These are phyloP conservation scores for Coendou prehensilis DNA, from an alignment of 2,797 vertebrate species.

Conservation along the genomic window DNA sequence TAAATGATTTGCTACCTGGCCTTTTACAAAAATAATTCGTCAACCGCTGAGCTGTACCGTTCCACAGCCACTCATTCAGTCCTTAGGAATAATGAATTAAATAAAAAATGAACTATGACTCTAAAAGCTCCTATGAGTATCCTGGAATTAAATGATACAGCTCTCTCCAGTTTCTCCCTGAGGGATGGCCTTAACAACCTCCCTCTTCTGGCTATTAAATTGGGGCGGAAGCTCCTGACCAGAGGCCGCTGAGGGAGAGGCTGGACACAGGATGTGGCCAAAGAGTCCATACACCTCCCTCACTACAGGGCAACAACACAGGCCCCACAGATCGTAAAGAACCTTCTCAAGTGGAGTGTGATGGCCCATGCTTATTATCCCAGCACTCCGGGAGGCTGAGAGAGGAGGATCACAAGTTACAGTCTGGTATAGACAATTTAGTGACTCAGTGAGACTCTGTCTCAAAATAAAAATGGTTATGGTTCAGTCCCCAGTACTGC, in stretches of 20 bases:
- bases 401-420: not conserved
- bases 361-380: not conserved
- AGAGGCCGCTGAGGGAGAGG: not conserved
- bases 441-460: not conserved
- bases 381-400: not conserved
- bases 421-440: not conserved
- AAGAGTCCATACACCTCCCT: not conserved
- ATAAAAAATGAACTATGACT: not conserved
- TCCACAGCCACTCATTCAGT: not conserved
- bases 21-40: not conserved
- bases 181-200: not conserved
- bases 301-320: accelerated
- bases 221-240: not conserved
- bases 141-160: not conserved
- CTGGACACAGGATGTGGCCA: not conserved
- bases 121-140: not conserved
- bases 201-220: not conserved
- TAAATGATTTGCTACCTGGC: not conserved
- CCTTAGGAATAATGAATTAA: not conserved
- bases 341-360: not conserved
- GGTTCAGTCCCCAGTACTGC: not conserved
- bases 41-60: not conserved
- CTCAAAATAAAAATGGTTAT: not conserved
- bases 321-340: not conserved
- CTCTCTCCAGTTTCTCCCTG: not conserved